Conservation (phyloP, 2,888 invertebrate species). For the Temnothorax unifasciatus region DNA sequence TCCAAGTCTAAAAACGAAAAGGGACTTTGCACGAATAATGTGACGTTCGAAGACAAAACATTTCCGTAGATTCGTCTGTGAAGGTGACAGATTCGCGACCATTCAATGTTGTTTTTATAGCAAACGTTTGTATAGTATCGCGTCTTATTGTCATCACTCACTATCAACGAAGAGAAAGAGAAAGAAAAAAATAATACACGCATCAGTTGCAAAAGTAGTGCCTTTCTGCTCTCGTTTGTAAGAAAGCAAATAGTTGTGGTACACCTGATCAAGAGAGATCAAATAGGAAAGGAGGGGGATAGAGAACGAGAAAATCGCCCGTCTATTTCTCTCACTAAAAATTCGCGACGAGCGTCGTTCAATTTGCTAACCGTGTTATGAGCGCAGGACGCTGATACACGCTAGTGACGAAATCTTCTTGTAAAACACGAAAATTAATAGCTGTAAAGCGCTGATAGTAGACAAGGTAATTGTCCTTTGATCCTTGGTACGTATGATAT, state of each 20-base stretch:
- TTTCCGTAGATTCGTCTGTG: constrained; percentile 31
- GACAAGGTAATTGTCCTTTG: constrained; percentile 31
- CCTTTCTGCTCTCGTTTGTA: constrained; percentile 52
- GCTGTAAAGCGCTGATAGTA: constrained; percentile 20
- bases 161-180: constrained; percentile 20
- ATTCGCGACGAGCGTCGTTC: constrained; percentile 22
- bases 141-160: constrained; percentile 34
- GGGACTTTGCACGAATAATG: neutral
- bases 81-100: neutral
- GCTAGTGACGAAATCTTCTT: constrained; percentile 26
- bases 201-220: constrained; percentile 46
- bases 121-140: constrained; percentile 30
- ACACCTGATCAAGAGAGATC: constrained; percentile 9
- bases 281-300: neutral
- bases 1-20: neutral
- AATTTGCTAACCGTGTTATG: constrained; percentile 35
- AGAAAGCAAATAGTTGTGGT: constrained; percentile 30
- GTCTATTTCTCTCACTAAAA: constrained; percentile 36
- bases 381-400: constrained; percentile 58
- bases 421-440: constrained; percentile 30
- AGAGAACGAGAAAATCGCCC: neutral
- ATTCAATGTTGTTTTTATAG: constrained; percentile 27
- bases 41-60: constrained; percentile 27
- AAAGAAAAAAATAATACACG: constrained; percentile 5
- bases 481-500: constrained; percentile 25